Conservation (phyloP, 64 coral and sea anemone genomes). For the Dendrophyllia cribrosa region DNA sequence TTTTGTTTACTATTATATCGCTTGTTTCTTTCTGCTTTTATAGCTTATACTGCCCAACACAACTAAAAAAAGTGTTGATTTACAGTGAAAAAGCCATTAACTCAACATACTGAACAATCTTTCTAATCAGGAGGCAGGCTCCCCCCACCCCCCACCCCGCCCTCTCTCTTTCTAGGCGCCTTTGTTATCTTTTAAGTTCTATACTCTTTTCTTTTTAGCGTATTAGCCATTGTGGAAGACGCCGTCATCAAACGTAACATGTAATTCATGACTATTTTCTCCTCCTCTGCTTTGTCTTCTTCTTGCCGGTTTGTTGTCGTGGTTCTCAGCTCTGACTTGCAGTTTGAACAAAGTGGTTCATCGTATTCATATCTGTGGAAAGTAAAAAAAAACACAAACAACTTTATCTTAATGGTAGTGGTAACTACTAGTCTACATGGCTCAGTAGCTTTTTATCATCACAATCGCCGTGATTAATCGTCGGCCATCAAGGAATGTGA, state of each 20-base stretch:
- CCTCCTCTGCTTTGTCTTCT: slow-evolving; percentile 16
- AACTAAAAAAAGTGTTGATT: not conserved
- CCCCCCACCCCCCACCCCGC: too few species aligned
- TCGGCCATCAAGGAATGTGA: too few species aligned
- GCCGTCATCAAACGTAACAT: slow-evolving; percentile 56
- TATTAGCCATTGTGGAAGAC: slow-evolving; percentile 29
- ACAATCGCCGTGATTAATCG: too few species aligned
- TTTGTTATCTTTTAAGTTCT: not conserved
- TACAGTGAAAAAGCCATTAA: too few species aligned
- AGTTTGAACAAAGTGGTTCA: slow-evolving; percentile 8
- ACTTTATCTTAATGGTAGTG: not conserved
- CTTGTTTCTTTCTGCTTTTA: too few species aligned
- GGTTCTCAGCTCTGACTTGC: not conserved
- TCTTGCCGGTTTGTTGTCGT: slow-evolving; percentile 1
- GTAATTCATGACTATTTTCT: slow-evolving; percentile 48
- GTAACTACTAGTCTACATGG: too few species aligned
- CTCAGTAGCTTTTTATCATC: too few species aligned
- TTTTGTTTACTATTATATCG: too few species aligned
- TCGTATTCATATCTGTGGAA: slow-evolving; percentile 15
- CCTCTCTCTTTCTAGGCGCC: too few species aligned
- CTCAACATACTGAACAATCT: too few species aligned
- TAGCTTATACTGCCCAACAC: too few species aligned
- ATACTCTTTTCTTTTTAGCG: slow-evolving; percentile 49
- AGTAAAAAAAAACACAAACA: not conserved
- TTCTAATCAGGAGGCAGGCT: too few species aligned